Percentiles rank a stretch among this genome's conserved stretches.
Conservation (phyloP, 2,797 vertebrate species). For the Neostethus bicornis region DNA sequence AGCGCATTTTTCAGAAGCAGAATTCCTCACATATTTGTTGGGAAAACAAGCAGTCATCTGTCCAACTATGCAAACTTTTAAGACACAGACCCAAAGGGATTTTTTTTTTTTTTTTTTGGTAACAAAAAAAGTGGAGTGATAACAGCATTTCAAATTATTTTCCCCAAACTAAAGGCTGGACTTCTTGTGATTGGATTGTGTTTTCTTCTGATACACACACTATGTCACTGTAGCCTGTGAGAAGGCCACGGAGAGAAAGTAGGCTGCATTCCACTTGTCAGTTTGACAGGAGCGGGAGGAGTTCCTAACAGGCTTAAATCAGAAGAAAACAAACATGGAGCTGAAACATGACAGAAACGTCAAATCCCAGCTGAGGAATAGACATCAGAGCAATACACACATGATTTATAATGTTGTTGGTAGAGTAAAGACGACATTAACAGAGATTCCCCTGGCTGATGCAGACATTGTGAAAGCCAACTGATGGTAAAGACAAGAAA, state of each 20-base stretch:
- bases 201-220: conserved; percentile 80
- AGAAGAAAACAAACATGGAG: conserved; percentile 64
- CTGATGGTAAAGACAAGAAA: background rate
- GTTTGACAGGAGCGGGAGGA: conserved; percentile 75
- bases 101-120: background rate
- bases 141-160: background rate
- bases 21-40: too few species aligned
- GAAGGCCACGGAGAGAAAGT: conserved; percentile 73
- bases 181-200: conserved; percentile 76
- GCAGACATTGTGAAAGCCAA: background rate
- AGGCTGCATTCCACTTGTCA: conserved; percentile 74
- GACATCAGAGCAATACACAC: conserved; percentile 25
- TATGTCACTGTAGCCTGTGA: conserved; percentile 76
- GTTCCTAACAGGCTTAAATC: conserved; percentile 65
- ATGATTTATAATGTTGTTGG: conserved; percentile 4
- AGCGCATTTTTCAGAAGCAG: too few species aligned
- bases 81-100: too few species aligned
- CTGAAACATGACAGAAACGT: conserved; percentile 64
- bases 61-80: too few species aligned
- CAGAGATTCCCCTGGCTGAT: background rate
- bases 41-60: too few species aligned
- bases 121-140: background rate
- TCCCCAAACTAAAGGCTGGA: background rate
- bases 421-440: conserved; percentile 6
- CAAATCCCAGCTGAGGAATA: conserved; percentile 51